Evolutionary conservation across 2,888 invertebrate species (phyloP).

Genomic region (Drosophila limbata): DNA sequence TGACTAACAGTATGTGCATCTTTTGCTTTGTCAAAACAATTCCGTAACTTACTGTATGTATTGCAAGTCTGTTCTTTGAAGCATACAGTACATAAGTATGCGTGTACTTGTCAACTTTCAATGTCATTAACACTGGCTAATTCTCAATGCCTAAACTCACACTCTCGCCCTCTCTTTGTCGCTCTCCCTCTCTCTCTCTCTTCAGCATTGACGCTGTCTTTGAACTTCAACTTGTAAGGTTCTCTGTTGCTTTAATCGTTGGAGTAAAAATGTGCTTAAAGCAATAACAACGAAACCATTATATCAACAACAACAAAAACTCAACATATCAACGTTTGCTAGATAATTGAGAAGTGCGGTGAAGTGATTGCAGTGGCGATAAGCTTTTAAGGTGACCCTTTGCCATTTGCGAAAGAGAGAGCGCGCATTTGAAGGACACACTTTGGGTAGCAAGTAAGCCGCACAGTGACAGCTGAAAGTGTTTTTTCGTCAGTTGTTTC

Average conservation of each 20-base stretch:
- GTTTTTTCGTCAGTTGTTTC: neutral
- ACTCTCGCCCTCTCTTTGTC: neutral
- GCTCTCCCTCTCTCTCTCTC: neutral
- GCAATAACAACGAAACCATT: conserved; percentile 18
- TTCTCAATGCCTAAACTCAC: conserved; percentile 39
- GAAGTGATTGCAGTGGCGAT: conserved; percentile 41
- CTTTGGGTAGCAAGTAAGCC: conserved; percentile 5
- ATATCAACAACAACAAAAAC: conserved; percentile 12
- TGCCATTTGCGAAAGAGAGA: conserved; percentile 43
- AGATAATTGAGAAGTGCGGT: conserved; percentile 44
- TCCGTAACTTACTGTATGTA: no score
- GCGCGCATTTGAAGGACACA: conserved; percentile 68
- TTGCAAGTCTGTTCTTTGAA: neutral
- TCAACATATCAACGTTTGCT: conserved; percentile 11
- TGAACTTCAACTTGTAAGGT: conserved; percentile 35
- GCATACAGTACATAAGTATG: neutral
- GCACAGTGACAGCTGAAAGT: neutral
- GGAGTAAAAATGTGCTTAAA: conserved; percentile 22
- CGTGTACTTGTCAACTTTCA: conserved; percentile 41
- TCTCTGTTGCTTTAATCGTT: conserved; percentile 35
- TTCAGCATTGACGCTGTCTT: neutral
- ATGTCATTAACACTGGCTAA: conserved; percentile 66
- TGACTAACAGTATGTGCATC: no score
- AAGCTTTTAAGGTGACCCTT: conserved; percentile 76
- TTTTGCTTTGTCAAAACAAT: no score